Percentiles rank a stretch among this genome's conserved stretches.
These are phyloP conservation scores for Mycteria americana DNA, from an alignment of 2,797 vertebrate genomes.

Conservation along the genomic window DNA sequence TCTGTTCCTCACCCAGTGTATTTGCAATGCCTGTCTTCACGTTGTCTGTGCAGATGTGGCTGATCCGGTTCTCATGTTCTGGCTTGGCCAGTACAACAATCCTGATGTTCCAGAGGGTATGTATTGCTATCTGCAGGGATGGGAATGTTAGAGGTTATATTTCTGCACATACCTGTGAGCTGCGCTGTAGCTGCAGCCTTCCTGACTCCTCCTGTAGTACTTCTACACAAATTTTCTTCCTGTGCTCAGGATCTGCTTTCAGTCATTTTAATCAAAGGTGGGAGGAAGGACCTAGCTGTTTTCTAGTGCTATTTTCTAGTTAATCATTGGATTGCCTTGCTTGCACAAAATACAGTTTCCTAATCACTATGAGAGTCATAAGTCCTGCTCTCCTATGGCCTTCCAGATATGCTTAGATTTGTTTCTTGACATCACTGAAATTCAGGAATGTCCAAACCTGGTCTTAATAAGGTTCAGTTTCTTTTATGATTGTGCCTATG, in stretches of 20 bases:
- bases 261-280: not conserved
- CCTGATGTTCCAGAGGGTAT: constrained; percentile 96
- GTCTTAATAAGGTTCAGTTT: not conserved
- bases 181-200: not conserved
- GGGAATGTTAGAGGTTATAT: not conserved
- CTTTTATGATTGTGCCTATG: not conserved
- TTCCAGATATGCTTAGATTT: not conserved
- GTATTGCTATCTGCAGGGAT: constrained; percentile 85
- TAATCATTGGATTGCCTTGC: not conserved
- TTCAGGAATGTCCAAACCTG: not conserved
- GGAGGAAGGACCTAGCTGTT: not conserved
- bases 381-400: not conserved
- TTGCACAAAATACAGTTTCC: not conserved
- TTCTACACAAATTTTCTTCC: not conserved
- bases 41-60: constrained; percentile 90
- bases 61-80: constrained; percentile 96
- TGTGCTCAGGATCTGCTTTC: not conserved
- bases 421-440: not conserved
- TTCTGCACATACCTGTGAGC: not conserved
- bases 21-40: constrained; percentile 98
- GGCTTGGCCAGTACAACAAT: constrained; percentile 92
- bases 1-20: constrained; percentile 84
- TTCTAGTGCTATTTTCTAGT: not conserved
- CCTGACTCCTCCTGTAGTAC: not conserved
- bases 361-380: not conserved